These are phyloP conservation scores for Drosophila orosa DNA, from an alignment of 1,140 invertebrate species.

Conservation along the genomic window DNA sequence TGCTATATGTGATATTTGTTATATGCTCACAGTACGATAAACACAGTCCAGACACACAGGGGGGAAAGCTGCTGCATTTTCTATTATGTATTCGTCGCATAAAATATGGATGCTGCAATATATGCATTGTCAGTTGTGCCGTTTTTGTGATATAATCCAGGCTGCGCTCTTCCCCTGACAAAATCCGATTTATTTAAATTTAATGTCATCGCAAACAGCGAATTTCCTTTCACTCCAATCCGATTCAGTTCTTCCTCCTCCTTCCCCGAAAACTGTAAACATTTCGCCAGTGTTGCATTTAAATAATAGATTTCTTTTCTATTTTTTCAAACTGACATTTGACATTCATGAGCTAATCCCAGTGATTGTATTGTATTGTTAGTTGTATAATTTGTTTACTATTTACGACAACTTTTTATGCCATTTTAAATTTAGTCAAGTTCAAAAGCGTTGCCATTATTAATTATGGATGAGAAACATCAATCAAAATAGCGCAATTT, in stretches of 20 bases:
- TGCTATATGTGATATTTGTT: conserved; percentile 18
- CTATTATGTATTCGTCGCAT: conserved; percentile 36
- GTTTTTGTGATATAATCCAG: conserved; percentile 37
- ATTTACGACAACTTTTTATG: no score
- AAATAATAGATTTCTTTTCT: conserved; percentile 65
- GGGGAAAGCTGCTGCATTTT: conserved; percentile 41
- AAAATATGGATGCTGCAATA: conserved; percentile 34
- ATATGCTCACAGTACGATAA: conserved; percentile 28
- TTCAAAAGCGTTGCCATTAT: background rate
- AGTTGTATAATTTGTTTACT: background rate
- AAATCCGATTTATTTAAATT: conserved; percentile 41
- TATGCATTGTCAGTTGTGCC: conserved; percentile 34
- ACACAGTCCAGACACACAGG: background rate
- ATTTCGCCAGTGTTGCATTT: conserved; percentile 54
- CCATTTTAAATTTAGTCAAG: background rate
- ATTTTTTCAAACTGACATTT: conserved; percentile 4
- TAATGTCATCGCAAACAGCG: conserved; percentile 36
- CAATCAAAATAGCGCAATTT: conserved; percentile 3
- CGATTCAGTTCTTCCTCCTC: background rate
- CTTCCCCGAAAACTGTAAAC: conserved; percentile 50
- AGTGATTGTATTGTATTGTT: background rate
- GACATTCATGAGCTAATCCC: conserved; percentile 11
- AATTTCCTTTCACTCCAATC: conserved; percentile 2
- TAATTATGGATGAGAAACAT: background rate
- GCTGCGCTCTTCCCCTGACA: background rate